Percentiles rank a stretch among this genome's conserved stretches.
These are phyloP conservation scores for Intellagama lesueurii DNA, from an alignment of 2,797 vertebrate genomes.

Conservation along the genomic window DNA sequence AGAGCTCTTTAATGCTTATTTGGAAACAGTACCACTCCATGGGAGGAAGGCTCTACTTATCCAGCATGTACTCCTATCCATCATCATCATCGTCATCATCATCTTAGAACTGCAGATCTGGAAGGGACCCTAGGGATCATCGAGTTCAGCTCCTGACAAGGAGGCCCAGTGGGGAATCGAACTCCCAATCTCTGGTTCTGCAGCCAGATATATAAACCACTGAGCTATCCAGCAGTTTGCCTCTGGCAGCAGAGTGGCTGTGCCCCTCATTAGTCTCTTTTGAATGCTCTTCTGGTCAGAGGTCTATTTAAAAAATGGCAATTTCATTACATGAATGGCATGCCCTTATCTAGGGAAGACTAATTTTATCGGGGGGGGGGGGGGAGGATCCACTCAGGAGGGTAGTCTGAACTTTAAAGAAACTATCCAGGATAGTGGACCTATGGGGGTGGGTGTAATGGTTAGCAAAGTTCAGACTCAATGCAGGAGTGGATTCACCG, in stretches of 20 bases:
- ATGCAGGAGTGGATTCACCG: no score
- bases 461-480: no score
- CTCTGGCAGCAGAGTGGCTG: slow-evolving; percentile 44
- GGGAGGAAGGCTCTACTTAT: slow-evolving; percentile 71
- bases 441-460: no score
- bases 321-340: slow-evolving; percentile 40
- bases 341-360: background rate
- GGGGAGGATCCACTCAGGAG: no score
- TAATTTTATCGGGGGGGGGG: no score
- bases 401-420: no score
- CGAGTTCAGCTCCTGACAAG: no score
- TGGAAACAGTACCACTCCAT: slow-evolving; percentile 74
- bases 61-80: slow-evolving; percentile 20
- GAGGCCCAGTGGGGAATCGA: no score
- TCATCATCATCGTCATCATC: no score
- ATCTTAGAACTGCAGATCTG: no score
- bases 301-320: slow-evolving; percentile 57
- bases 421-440: background rate
- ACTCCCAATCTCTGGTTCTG: no score
- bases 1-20: slow-evolving; percentile 70
- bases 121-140: no score
- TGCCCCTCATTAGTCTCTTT: slow-evolving; percentile 66
- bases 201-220: slow-evolving; percentile 18
- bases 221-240: slow-evolving; percentile 48
- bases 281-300: slow-evolving; percentile 66